These are phyloP conservation scores for Lordiphosa stackelbergi DNA, from an alignment of 1,140 invertebrate species.

Conservation along the genomic window DNA sequence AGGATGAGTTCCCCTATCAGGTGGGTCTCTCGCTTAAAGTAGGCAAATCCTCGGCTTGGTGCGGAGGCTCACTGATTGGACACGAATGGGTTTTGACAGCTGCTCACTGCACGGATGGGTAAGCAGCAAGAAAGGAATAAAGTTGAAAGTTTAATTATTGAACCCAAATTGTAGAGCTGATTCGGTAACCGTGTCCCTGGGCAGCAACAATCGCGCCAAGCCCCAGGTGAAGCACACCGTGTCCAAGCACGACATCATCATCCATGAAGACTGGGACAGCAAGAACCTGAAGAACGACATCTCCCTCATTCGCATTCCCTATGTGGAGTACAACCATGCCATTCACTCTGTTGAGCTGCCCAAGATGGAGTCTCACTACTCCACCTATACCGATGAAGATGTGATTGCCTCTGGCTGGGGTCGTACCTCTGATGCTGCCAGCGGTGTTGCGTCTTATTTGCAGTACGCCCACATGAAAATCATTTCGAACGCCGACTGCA, in stretches of 20 bases:
- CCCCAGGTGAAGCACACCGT: constrained; percentile 61
- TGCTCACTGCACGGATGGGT: constrained; percentile 79
- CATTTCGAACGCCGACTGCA: constrained; percentile 49
- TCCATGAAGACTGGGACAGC: constrained; percentile 78
- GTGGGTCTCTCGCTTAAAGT: constrained; percentile 67
- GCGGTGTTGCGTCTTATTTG: constrained; percentile 45
- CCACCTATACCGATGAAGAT: constrained; percentile 39
- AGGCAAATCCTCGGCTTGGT: constrained; percentile 62
- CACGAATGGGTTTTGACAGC: constrained; percentile 80
- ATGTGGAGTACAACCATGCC: constrained; percentile 28
- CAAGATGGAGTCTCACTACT: constrained; percentile 31
- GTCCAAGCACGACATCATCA: constrained; percentile 43
- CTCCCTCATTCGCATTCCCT: constrained; percentile 77
- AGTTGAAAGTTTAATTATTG: too few species aligned
- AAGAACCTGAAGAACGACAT: constrained; percentile 78
- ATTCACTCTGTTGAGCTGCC: constrained; percentile 55
- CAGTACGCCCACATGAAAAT: constrained; percentile 54
- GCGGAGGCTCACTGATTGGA: constrained; percentile 80
- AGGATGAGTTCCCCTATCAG: constrained; percentile 75
- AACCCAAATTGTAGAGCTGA: constrained; percentile 33
- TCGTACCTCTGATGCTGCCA: constrained; percentile 70
- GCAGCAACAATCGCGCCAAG: constrained; percentile 40
- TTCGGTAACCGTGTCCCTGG: constrained; percentile 49
- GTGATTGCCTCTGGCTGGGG: constrained; percentile 66
- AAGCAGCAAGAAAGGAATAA: too few species aligned